phyloP scores from a whole-genome alignment of 1,140 invertebrate species.

The Gryon sp. region DNA sequence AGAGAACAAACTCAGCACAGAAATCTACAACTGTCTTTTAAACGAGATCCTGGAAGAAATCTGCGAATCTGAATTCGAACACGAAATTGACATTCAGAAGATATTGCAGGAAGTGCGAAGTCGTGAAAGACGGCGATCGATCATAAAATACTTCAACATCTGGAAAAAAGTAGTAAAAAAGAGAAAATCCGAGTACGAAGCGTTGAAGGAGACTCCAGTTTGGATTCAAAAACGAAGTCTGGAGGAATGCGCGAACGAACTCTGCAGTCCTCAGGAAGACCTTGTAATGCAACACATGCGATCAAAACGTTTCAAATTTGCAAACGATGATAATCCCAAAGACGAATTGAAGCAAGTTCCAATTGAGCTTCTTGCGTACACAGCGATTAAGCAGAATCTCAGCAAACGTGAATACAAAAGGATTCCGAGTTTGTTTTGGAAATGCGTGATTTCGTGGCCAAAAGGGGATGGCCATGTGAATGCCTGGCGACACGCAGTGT shows the following conservation, averaged over 20 bases:
- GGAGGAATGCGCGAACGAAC: conserved; percentile 77
- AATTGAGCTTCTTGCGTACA: conserved; percentile 67
- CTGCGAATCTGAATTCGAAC: conserved; percentile 55
- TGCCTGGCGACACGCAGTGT: conserved; percentile 69
- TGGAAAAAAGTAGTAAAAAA: conserved; percentile 73
- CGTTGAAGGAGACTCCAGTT: conserved; percentile 82
- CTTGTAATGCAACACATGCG: conserved; percentile 80
- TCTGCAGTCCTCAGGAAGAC: conserved; percentile 79
- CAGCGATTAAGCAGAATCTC: conserved; percentile 72
- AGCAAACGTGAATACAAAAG: conserved; percentile 59
- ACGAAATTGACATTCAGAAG: conserved; percentile 64
- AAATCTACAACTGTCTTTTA: conserved; percentile 70
- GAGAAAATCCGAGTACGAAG: conserved; percentile 72
- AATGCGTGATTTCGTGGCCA: conserved; percentile 83
- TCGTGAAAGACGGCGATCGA: conserved; percentile 67
- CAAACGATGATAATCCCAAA: not conserved
- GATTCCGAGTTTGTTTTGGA: conserved; percentile 82
- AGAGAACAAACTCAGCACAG: conserved; percentile 55
- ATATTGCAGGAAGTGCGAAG: conserved; percentile 65
- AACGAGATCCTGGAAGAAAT: conserved; percentile 65
- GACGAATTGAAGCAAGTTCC: conserved; percentile 30
- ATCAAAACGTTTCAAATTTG: conserved; percentile 49
- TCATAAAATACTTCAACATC: conserved; percentile 77
- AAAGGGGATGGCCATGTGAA: conserved; percentile 49
- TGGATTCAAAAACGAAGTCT: conserved; percentile 81